Conservation (phyloP, 2,113 vertebrate species). For the Lophotis ruficrista region DNA sequence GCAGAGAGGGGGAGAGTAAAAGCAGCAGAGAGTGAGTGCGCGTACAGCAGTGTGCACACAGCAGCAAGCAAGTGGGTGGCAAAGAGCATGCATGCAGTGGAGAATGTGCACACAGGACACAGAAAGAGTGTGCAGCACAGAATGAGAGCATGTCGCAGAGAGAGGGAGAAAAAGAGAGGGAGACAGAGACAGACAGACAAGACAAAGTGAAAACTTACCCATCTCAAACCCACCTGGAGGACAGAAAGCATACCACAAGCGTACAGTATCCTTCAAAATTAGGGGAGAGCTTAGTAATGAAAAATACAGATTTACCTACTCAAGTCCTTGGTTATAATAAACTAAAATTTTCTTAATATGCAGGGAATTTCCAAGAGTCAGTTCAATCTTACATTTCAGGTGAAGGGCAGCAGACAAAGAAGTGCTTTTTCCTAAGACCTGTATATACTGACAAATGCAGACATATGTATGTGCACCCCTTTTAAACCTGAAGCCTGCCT, state of each 20-base stretch:
- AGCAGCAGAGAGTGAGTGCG: fast-evolving
- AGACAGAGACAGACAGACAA: not conserved
- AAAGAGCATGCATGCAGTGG: fast-evolving
- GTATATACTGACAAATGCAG: not conserved
- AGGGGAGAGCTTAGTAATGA: not conserved
- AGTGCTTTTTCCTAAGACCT: not conserved
- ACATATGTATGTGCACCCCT: not conserved
- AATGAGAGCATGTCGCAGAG: fast-evolving
- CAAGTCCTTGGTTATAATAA: not conserved
- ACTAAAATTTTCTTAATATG: not conserved
- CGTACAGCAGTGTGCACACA: fast-evolving
- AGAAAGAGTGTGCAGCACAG: not conserved
- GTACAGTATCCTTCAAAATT: not conserved
- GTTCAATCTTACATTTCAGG: not conserved
- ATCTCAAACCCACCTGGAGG: not conserved
- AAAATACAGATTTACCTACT: not conserved
- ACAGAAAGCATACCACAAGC: not conserved
- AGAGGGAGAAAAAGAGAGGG: not conserved
- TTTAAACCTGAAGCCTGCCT: not conserved
- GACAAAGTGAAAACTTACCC: not conserved
- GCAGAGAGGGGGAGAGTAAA: not conserved
- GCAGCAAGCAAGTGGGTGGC: fast-evolving
- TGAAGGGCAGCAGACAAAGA: not conserved
- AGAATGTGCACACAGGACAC: not conserved
- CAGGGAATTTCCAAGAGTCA: not conserved